Evolutionary conservation across 2,888 invertebrate species (phyloP), one percentile per base, ranked within the genome.

Genomic region (Augochlorella aurata): DNA sequence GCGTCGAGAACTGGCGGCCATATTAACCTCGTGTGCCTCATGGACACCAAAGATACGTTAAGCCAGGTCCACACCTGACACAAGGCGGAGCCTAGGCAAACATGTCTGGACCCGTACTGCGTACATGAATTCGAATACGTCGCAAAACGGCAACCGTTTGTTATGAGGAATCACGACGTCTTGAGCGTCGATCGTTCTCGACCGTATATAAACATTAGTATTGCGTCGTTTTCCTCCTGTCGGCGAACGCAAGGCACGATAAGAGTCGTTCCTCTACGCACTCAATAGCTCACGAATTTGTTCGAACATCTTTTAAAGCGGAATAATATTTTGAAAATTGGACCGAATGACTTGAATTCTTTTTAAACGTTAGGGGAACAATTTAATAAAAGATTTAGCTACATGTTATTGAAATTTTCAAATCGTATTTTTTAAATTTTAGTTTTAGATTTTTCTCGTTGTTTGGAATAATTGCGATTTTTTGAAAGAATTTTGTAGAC

Each of bases 1-100:
- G 84, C 83, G 81, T 87, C 86, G 79, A 77, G 81, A 79, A 90
- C 78, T 21, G 67, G 29, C 85, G 66, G 89, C 90, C 90, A 90
- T 90, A 63, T 90, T 90, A 81, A 54, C 69, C 61, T 76, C 66
- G 47, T 61, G 45, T 50, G 52, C 44, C 66, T 58, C n/a, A n/a
- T n/a, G 74, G 38, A 66, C 45, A 29, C 29, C 18, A 21, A 16
- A 49, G 21, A 45, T 38, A 66, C 70, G 44, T 63, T 58, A 44
- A 50, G 58, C 24, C 49, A 18, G 44, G 61, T 29, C 52, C 52
- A 73, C 47, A 74, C 47, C 45, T 66, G 10, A 44, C 63, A 44
- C n/a, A 44, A 10, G 38, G 18, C 16, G 10, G 44, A 44, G 18
- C 3, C 38, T 38, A 38, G 38, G 38, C 38, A n/a, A 38, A 63